Conservation (phyloP, 2,113 vertebrate species). For the Talpa occidentalis region DNA sequence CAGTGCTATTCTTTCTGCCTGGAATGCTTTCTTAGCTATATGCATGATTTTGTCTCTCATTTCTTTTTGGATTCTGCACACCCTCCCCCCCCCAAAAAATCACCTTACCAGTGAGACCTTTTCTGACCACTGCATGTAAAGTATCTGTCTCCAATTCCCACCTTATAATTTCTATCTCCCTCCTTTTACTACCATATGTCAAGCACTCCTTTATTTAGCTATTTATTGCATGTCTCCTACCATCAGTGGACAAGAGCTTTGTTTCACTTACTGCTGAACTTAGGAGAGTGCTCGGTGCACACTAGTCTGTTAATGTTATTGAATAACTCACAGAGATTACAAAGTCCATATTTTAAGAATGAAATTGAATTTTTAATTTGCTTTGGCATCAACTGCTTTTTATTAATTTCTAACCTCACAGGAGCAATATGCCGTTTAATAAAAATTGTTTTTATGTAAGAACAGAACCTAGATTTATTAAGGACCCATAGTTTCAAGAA, state of each 20-base stretch:
- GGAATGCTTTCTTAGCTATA: not conserved
- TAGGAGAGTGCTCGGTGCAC: not conserved
- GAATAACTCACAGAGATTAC: not conserved
- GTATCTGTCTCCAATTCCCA: not conserved
- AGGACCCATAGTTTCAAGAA: not conserved
- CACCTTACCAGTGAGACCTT: not conserved
- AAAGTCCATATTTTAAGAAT: slow-evolving; percentile 17
- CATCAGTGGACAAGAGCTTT: not conserved
- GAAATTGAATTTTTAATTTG: slow-evolving; percentile 51
- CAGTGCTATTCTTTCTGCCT: not conserved
- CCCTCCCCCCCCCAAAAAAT: no score
- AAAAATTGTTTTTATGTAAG: not conserved
- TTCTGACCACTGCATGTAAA: not conserved
- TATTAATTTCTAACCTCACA: slow-evolving; percentile 3
- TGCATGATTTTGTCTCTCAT: not conserved
- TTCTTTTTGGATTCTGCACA: not conserved
- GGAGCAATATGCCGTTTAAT: slow-evolving; percentile 12
- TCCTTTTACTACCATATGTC: not conserved
- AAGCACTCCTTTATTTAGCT: slow-evolving; percentile 32
- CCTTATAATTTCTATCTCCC: not conserved
- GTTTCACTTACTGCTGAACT: not conserved
- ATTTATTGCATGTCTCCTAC: slow-evolving; percentile 2
- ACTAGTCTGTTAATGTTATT: not conserved
- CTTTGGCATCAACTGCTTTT: not conserved
- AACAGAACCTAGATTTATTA: not conserved